Evolutionary conservation across 1,140 invertebrate genomes (phyloP), one percentile per base, ranked within the genome.

Genomic region (Cheumatopsyche charites): DNA sequence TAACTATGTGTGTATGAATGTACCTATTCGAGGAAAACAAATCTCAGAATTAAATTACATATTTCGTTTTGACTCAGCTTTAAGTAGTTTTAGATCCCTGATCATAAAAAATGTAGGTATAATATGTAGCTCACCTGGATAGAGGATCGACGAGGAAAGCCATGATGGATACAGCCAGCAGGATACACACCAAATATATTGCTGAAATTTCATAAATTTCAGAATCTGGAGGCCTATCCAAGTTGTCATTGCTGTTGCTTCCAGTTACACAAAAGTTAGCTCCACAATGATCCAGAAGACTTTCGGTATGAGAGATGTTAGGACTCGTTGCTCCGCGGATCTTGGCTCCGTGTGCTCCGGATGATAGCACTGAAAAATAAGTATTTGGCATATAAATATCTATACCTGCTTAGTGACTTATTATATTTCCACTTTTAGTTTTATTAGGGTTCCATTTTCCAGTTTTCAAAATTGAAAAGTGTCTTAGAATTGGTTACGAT

Each of bases 111-210:
- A 19, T 21, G 21, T 2, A 36, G 12, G 13, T 36, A 62, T 36
- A 9, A 52, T 75, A 79, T 47, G 12, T 13, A 15, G 13, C 2
- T 83, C 83, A 93, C 88, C 92, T 92, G 71, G 92, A 92, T 0
- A 97, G 86, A 7, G 94, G 92, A 84, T 98, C 96, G 23, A 99
- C 88, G 66, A 97, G 90, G 4, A 96, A 78, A 1, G 90, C 91
- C 47, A 98, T 91, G 75, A 98, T 91, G 25, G 94, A 83, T 0
- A 94, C 90, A 1, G 95, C 95, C 1, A 94, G 82, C 25, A 95
- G 78, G 15, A 96, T 92, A 79, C 93, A 97, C 0, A 88, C 89
- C 19, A 97, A 83, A 81, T 97, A 98, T 74, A 98, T 95, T 66
- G 91, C 89, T 25, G 91, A 91, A 77, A 98, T 92, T 78, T 92